Base-by-base conservation (phyloP, 2,888 invertebrate species). In the Chrysolina americana region DNA sequence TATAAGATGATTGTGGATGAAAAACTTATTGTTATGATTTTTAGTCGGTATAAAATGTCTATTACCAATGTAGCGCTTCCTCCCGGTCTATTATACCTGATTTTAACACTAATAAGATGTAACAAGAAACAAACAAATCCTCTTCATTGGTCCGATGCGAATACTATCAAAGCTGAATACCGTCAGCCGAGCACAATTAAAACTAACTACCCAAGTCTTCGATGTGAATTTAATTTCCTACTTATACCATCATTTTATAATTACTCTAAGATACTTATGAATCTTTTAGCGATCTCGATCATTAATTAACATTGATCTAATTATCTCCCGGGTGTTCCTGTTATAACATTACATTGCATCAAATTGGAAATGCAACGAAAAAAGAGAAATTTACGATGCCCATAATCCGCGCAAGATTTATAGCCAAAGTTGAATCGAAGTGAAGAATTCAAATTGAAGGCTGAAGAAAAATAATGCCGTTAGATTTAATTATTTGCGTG, bases 401-500 rank as follows among this genome's bases (percentile, higher is more conserved):
- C 59, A 59, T 28, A 59, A 59, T 59, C n/a, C n/a, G 59, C 59
- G 10, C 23, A 59, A 59, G 59, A 36, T 59, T 59, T 59, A 59
- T 59, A 2, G 36, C 9, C 8, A 15, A 59, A 36, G 59, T 59
- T 28, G 8, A 59, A 59, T 59, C 59, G 36, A 28, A 44, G 48
- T 65, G 44, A 65, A 48, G 65, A 65, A 48, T 65, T 65, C 48
- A 9, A 19, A 28, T 36, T 59, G 28, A 48, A 65, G 17, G 36
- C 36, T 11, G 28, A 65, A 48, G 48, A 65, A 65, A 21, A 48
- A 19, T 65, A 65, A 15, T 48, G 11, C 65, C 65, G 65, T 65
- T 65, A 65, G 65, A 28, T 48, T 19, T 48, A 48, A 48, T 48
- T 19, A 65, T 48, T 48, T 15, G 23, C 47, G 65, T 13, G 47